These are phyloP conservation scores for Campaea margaritaria DNA, from an alignment of 2,888 invertebrate species.

Conservation along the genomic window DNA sequence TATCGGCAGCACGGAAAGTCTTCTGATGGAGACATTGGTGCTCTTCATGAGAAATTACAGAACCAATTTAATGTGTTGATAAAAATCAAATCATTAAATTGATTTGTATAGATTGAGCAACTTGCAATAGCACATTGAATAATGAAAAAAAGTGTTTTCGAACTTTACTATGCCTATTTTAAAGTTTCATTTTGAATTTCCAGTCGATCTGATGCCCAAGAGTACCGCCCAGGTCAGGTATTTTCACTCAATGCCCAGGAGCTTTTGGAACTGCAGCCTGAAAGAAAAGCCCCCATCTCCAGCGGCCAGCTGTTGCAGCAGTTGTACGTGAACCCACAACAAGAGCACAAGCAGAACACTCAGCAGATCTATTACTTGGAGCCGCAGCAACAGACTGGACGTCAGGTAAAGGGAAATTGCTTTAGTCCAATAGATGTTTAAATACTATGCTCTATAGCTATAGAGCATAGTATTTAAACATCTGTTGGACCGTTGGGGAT, in stretches of 20 bases:
- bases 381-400: slow-evolving; percentile 68
- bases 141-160: no score
- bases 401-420: slow-evolving; percentile 69
- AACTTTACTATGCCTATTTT: background rate
- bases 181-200: slow-evolving; percentile 30
- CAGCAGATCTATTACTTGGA: slow-evolving; percentile 76
- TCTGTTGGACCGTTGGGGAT: no score
- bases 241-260: slow-evolving; percentile 75
- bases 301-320: slow-evolving; percentile 70
- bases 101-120: no score
- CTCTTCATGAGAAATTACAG: no score
- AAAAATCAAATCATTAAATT: no score
- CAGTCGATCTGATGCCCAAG: slow-evolving; percentile 63
- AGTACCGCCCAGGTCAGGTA: slow-evolving; percentile 79
- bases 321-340: slow-evolving; percentile 66
- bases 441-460: no score
- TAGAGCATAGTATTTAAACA: no score
- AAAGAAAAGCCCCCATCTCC: slow-evolving; percentile 69
- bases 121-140: no score
- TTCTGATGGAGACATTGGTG: no score
- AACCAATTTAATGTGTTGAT: no score
- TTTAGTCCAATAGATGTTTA: no score
- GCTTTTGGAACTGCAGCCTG: slow-evolving; percentile 73
- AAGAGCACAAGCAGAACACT: slow-evolving; percentile 70
- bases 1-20: no score